A percentile compares a stretch with the other conserved stretches of the same genome.
Conservation (phyloP, 2,113 vertebrate genomes). For the Caloenas nicobarica region DNA sequence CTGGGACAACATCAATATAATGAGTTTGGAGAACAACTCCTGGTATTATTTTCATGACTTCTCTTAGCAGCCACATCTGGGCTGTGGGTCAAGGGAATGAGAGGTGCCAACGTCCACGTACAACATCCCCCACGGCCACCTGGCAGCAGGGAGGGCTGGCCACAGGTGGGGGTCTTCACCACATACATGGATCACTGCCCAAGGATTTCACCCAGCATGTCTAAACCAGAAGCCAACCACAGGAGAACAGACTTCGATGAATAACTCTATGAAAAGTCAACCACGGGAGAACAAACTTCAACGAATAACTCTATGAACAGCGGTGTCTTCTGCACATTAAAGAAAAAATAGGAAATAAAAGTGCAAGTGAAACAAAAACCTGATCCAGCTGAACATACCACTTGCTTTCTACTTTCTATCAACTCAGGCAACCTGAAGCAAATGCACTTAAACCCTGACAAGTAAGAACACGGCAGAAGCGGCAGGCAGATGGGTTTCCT, state of each 20-base stretch:
- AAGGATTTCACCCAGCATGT: background rate
- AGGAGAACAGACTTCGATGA: background rate
- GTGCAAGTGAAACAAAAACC: background rate
- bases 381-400: background rate
- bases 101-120: background rate
- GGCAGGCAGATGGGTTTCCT: background rate
- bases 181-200: background rate
- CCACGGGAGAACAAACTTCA: too few relatives aligned
- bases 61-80: background rate
- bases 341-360: background rate
- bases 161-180: background rate
- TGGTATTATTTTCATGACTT: background rate
- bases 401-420: background rate
- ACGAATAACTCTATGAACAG: background rate
- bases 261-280: background rate
- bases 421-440: background rate
- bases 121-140: background rate
- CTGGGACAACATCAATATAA: rapidly evolving
- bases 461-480: background rate
- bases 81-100: background rate
- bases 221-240: background rate
- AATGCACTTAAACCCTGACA: background rate
- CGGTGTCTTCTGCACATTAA: background rate
- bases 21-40: background rate
- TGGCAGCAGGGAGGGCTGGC: background rate